Evolutionary conservation across 2,797 vertebrate genomes (phyloP).

Genomic region (Acestrorhynchus altus): DNA sequence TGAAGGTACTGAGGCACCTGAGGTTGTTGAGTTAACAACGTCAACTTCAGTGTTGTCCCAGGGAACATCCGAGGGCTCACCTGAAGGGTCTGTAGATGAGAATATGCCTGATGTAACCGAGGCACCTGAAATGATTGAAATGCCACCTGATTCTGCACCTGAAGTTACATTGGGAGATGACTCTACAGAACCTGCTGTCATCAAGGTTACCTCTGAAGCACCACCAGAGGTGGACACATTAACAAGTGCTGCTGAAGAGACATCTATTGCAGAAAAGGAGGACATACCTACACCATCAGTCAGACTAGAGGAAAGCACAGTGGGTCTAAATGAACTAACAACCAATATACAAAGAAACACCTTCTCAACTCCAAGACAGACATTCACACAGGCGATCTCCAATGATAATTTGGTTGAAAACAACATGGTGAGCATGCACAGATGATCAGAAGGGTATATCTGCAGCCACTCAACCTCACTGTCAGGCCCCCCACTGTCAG

Average conservation of each 20-base stretch:
- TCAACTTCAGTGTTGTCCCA: background rate
- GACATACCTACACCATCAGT: conserved; percentile 4
- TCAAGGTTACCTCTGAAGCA: background rate
- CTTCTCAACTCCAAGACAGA: conserved; percentile 19
- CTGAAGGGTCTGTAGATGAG: background rate
- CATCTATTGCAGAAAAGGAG: background rate
- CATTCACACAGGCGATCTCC: conserved; percentile 51
- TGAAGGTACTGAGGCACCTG: background rate
- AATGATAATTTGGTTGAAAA: conserved; percentile 62
- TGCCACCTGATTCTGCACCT: background rate
- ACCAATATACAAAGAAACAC: conserved; percentile 56
- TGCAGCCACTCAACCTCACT: too few species aligned
- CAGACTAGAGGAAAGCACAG: conserved; percentile 49
- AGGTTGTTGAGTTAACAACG: background rate
- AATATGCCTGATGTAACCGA: conserved; percentile 2
- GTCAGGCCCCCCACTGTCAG: too few species aligned
- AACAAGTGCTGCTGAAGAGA: conserved; percentile 57
- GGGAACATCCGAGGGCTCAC: background rate
- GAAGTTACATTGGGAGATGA: background rate
- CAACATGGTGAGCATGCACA: conserved; percentile 79
- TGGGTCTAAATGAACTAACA: conserved; percentile 59
- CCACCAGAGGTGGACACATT: background rate
- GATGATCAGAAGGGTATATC: too few species aligned
- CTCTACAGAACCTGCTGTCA: background rate
- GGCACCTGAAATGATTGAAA: conserved; percentile 2